These are phyloP conservation scores for Euura lappo DNA, from an alignment of 1,140 invertebrate genomes.

Conservation along the genomic window DNA sequence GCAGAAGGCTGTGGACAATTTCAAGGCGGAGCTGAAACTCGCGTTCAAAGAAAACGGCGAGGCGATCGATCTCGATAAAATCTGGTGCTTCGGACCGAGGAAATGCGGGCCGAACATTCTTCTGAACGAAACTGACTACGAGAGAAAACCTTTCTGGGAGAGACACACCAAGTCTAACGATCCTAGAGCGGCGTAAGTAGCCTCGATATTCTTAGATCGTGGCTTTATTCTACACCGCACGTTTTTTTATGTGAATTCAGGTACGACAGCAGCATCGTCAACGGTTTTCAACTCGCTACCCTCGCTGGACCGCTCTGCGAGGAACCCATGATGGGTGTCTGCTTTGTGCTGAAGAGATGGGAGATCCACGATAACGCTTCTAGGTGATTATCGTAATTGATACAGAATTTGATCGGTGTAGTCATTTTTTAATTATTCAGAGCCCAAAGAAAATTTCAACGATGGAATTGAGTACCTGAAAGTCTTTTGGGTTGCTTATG, in stretches of 20 bases:
- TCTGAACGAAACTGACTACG: slow-evolving; percentile 74
- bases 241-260: slow-evolving; percentile 27
- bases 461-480: too few species aligned
- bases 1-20: slow-evolving; percentile 63
- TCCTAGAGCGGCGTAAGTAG: slow-evolving; percentile 46
- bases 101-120: slow-evolving; percentile 90
- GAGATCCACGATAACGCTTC: slow-evolving; percentile 59
- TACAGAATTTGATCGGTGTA: too few species aligned
- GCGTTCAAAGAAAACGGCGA: slow-evolving; percentile 67
- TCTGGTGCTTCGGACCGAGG: slow-evolving; percentile 92
- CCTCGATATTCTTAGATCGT: neutral
- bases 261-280: slow-evolving; percentile 84
- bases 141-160: slow-evolving; percentile 51
- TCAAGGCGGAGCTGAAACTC: slow-evolving; percentile 70
- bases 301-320: slow-evolving; percentile 91
- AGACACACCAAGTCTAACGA: slow-evolving; percentile 41
- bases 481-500: too few species aligned
- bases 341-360: slow-evolving; percentile 88
- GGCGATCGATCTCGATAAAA: slow-evolving; percentile 69
- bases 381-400: slow-evolving; percentile 35
- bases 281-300: slow-evolving; percentile 94
- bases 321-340: slow-evolving; percentile 95
- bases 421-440: too few species aligned
- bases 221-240: neutral
- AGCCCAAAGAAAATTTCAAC: too few species aligned